A percentile compares a stretch with the other conserved stretches of the same genome.
These are phyloP conservation scores for Gymnorhina tibicen DNA, from an alignment of 2,113 vertebrate species.

Conservation along the genomic window DNA sequence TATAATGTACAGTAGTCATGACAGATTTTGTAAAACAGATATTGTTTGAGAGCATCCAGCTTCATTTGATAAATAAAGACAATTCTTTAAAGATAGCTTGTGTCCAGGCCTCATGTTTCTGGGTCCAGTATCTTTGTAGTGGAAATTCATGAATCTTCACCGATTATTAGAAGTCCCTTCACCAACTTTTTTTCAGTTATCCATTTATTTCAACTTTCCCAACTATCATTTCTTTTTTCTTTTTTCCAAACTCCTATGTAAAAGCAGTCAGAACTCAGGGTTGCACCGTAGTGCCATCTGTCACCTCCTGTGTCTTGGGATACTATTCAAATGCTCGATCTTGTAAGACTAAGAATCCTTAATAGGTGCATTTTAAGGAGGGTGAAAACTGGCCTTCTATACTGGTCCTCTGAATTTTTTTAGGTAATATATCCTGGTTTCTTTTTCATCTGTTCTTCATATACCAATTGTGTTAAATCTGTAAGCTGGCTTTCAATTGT, in stretches of 20 bases:
- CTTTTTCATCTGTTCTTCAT: background rate
- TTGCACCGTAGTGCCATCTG: background rate
- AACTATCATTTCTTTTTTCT: background rate
- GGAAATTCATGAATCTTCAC: background rate
- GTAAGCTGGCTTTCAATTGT: background rate
- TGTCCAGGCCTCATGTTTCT: background rate
- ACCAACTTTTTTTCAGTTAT: background rate
- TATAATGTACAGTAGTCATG: background rate
- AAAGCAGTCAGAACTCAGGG: background rate
- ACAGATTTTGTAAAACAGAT: background rate
- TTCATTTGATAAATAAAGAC: constrained; percentile 14
- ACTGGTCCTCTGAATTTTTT: background rate
- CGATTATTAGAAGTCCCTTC: background rate
- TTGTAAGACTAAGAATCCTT: background rate
- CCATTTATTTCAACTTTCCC: background rate
- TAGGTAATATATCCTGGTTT: background rate
- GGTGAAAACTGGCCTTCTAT: background rate
- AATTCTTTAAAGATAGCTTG: background rate
- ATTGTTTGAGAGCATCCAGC: background rate
- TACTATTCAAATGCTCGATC: background rate
- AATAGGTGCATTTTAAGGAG: background rate
- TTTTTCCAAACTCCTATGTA: background rate
- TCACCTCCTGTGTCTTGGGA: background rate
- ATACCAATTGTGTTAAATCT: background rate
- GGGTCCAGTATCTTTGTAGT: background rate